A percentile compares a stretch with the other conserved stretches of the same genome.
Conservation (phyloP, 2,888 invertebrate genomes). For the Limnephilus marmoratus region DNA sequence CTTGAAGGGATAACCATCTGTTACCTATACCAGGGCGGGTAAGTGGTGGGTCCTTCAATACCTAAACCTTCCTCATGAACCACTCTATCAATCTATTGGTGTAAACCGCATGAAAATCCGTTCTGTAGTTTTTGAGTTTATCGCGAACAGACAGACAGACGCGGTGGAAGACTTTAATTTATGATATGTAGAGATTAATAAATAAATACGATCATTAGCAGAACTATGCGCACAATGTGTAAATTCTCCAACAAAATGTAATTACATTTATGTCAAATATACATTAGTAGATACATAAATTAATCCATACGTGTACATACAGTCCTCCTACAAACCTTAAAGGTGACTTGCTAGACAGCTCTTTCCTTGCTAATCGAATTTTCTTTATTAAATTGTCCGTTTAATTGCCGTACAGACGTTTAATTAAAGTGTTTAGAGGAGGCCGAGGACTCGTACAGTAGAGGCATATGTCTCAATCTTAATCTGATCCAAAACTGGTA, state of each 20-base stretch:
- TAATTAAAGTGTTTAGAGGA: not conserved
- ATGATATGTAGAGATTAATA: not conserved
- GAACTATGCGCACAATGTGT: not conserved
- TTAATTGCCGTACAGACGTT: not conserved
- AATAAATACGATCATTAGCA: not conserved
- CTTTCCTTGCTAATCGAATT: not conserved
- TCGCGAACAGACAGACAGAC: no score
- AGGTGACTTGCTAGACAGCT: not conserved
- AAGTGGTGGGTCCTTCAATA: no score
- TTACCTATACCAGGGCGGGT: no score
- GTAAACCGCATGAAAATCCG: no score
- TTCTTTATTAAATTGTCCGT: not conserved
- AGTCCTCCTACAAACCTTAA: not conserved
- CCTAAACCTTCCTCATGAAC: no score
- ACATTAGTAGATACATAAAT: no score
- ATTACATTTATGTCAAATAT: not conserved
- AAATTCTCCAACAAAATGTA: not conserved
- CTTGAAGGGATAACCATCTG: no score
- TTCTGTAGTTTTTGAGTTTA: no score
- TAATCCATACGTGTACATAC: not conserved
- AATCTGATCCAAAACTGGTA: constrained; percentile 25
- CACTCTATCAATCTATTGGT: no score
- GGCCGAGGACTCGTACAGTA: not conserved
- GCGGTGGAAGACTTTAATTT: no score
- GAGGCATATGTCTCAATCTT: not conserved